phyloP scores from a whole-genome alignment of 2,888 invertebrate species.

The Lasius platythorax region DNA sequence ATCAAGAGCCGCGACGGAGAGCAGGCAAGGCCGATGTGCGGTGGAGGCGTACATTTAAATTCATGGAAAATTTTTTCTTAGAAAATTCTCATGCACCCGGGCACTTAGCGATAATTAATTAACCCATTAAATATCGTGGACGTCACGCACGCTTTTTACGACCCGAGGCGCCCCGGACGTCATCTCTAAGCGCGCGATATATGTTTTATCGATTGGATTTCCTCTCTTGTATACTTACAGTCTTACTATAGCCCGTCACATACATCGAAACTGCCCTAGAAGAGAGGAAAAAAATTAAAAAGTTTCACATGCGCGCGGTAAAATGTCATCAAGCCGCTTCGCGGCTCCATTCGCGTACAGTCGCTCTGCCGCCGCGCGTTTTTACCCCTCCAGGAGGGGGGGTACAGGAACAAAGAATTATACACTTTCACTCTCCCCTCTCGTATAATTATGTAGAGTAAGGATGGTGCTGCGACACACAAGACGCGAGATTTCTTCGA shows the following conservation, averaged over 20 bases:
- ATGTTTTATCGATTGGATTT: constrained; percentile 55
- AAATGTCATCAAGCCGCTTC: constrained; percentile 54
- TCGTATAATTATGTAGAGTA: constrained; percentile 16
- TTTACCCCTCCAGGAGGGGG: not conserved
- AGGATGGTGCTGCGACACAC: constrained; percentile 19
- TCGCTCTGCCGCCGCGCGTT: constrained; percentile 1
- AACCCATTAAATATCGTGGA: constrained; percentile 53
- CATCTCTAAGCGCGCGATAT: constrained; percentile 54
- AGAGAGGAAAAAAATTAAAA: constrained; percentile 51
- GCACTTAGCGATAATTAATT: constrained; percentile 57
- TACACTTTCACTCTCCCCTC: constrained; percentile 44
- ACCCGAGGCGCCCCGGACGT: constrained; percentile 50
- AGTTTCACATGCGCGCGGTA: constrained; percentile 32
- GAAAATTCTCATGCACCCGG: constrained; percentile 52
- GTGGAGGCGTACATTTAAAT: constrained; percentile 41
- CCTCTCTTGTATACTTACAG: constrained; percentile 54
- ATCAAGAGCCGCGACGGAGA: constrained; percentile 4
- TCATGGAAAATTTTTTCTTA: constrained; percentile 56
- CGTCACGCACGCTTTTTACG: constrained; percentile 56
- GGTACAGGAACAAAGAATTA: constrained; percentile 15
- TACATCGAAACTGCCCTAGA: constrained; percentile 57
- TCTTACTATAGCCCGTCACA: constrained; percentile 53
- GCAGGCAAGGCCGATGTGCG: constrained; percentile 15
- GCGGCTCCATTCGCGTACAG: constrained; percentile 44
- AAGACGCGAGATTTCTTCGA: constrained; percentile 42